Evolutionary conservation across 2,888 invertebrate species (phyloP), one percentile per base, ranked within the genome.

Genomic region (Orgyia antiqua): DNA sequence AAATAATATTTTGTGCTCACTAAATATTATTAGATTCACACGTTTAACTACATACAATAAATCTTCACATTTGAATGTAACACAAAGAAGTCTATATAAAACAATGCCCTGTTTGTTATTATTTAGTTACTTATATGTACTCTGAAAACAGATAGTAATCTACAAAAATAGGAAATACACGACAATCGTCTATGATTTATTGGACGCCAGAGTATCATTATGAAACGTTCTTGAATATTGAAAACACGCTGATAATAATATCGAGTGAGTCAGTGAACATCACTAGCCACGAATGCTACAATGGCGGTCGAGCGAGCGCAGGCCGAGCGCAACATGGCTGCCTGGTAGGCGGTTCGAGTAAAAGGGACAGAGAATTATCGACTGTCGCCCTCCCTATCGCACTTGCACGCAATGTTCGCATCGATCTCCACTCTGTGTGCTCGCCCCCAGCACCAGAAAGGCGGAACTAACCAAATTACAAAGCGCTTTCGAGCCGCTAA

Each of bases 381-480:
- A 62, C 53, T 66, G 42, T 56, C 38, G 53, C 61, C 54, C 54
- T 80, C 75, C 59, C 66, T 49, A 61, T 84, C 82, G 69, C 84
- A 73, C 84, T 64, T 70, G 73, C 70, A 66, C 73, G 74, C 72
- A 66, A 68, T 62, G 78, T 70, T 75, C 72, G 84, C 86, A 86
- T 86, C 86, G 86, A 86, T 86, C 86, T 83, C 79, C 70, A 77
- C 78, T 80, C 80, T 69, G 71, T 64, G 80, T 69, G 71, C 72
- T 83, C 82, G 84, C 83, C 84, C 82, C 84, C 82, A 83, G 86
- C 84, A 83, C 83, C 86, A 84, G 83, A 86, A 86, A 84, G 86
- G 86, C 86, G 86, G 86, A 86, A 86, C 86, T 84, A 86, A 86
- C 86, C 84, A 84, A 84, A 86, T 86, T 84, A 86, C 86, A 83